Evolutionary conservation across 1,140 invertebrate genomes (phyloP).

Genomic region (Drosophila kepulauana): DNA sequence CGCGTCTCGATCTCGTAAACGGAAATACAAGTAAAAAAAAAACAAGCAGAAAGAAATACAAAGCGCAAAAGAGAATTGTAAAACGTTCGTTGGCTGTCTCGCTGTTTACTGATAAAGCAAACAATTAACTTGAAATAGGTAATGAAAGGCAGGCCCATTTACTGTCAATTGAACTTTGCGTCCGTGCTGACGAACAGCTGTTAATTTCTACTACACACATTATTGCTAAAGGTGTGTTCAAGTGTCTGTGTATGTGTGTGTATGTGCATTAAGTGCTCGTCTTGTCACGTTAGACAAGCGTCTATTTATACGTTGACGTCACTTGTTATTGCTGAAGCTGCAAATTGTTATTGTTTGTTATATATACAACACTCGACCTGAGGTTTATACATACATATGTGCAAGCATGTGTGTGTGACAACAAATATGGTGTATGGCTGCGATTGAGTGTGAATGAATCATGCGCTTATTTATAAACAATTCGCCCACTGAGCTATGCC

Average conservation of each 20-base stretch:
- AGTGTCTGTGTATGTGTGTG: background rate
- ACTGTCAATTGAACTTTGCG: conserved; percentile 15
- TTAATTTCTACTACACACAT: conserved; percentile 5
- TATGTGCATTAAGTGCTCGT: conserved; percentile 21
- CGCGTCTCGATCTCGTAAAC: conserved; percentile 33
- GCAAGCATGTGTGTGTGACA: conserved; percentile 7
- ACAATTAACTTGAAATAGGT: conserved; percentile 42
- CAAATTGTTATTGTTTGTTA: conserved; percentile 57
- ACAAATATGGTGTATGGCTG: conserved; percentile 16
- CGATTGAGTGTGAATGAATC: conserved; percentile 53
- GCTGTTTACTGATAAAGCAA: conserved; percentile 42
- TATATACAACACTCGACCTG: conserved; percentile 24
- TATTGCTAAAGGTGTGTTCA: background rate
- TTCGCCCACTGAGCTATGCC: conserved; percentile 51
- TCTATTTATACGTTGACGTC: conserved; percentile 65
- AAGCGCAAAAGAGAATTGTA: conserved; percentile 23
- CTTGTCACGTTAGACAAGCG: conserved; percentile 24
- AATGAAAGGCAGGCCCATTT: conserved; percentile 22
- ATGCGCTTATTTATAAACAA: conserved; percentile 76
- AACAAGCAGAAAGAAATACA: background rate
- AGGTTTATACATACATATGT: background rate
- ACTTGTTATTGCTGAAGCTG: conserved; percentile 50
- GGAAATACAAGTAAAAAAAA: conserved; percentile 20
- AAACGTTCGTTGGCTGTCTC: conserved; percentile 3
- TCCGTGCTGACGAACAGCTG: conserved; percentile 22